Percentiles rank a stretch among this genome's conserved stretches.
Evolutionary conservation across 2,797 vertebrate species (phyloP).

Genomic region (Danio aesculapii): DNA sequence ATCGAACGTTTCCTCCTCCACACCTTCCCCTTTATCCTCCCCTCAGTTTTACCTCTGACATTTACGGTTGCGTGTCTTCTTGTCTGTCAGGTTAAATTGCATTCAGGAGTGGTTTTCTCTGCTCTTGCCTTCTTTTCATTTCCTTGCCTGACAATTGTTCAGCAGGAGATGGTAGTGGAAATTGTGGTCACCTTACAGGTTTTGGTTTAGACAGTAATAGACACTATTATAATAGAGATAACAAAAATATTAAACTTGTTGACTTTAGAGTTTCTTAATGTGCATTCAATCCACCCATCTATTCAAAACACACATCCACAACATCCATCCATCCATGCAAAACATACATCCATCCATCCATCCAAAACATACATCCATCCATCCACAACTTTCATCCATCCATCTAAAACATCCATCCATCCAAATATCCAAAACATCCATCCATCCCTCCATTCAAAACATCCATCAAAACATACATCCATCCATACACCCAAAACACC

Average conservation of each 20-base stretch:
- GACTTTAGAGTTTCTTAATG: no score
- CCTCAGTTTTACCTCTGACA: conserved; percentile 8
- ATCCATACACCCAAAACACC: no score
- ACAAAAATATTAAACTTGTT: not conserved
- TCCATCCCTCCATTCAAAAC: no score
- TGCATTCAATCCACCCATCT: no score
- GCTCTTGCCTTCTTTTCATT: conserved; percentile 22
- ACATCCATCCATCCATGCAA: no score
- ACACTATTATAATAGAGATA: not conserved
- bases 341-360: no score
- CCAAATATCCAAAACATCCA: no score
- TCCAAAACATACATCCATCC: no score
- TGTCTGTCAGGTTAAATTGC: conserved; percentile 7
- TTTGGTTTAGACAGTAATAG: not conserved
- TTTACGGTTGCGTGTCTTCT: conserved; percentile 27
- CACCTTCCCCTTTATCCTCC: conserved; percentile 3
- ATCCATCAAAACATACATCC: no score
- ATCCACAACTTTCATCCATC: no score
- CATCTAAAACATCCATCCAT: no score
- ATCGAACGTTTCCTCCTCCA: conserved; percentile 5
- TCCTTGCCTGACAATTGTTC: conserved; percentile 26
- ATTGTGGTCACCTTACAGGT: not conserved
- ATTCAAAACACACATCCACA: no score
- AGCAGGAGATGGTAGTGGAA: conserved; percentile 27
- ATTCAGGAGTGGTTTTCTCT: conserved; percentile 36